A percentile compares a stretch with the other conserved stretches of the same genome.
Conservation (phyloP, 2,888 invertebrate genomes). For the Halocaridina rubra region DNA sequence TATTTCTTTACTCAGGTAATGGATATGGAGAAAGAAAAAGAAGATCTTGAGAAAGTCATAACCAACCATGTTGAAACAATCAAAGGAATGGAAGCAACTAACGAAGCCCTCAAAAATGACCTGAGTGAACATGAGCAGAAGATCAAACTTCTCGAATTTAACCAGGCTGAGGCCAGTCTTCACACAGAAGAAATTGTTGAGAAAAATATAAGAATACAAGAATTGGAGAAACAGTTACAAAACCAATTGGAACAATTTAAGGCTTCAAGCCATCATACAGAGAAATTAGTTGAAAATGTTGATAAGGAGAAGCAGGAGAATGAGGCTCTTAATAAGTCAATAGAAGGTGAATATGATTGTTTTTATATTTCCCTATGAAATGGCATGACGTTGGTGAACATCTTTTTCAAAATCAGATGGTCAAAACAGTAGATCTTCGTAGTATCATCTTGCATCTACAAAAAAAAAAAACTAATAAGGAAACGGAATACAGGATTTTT, state of each 20-base stretch:
- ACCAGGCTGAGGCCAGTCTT: slow-evolving; percentile 27
- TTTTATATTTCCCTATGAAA: too few relatives aligned
- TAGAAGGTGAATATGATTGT: background rate
- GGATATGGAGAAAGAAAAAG: slow-evolving; percentile 54
- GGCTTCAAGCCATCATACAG: background rate
- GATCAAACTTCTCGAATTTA: slow-evolving; percentile 44
- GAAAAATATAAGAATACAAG: slow-evolving; percentile 26
- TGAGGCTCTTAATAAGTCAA: slow-evolving; percentile 2
- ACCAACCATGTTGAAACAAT: slow-evolving; percentile 22
- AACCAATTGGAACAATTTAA: background rate
- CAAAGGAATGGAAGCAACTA: slow-evolving; percentile 25
- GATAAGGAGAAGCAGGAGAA: slow-evolving; percentile 2
- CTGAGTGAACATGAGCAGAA: slow-evolving; percentile 57
- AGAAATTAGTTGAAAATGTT: background rate
- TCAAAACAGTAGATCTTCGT: too few relatives aligned
- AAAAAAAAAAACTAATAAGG: too few relatives aligned
- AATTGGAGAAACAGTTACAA: slow-evolving; percentile 27
- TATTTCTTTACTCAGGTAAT: slow-evolving; percentile 59
- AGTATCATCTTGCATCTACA: too few relatives aligned
- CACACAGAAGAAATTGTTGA: slow-evolving; percentile 22
- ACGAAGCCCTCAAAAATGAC: slow-evolving; percentile 36
- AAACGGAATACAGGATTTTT: too few relatives aligned
- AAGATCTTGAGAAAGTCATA: slow-evolving; percentile 29
- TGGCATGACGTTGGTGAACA: too few relatives aligned
- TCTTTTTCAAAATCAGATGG: too few relatives aligned